Conservation (phyloP, 2,888 invertebrate species). For the Lomographa bimaculata region DNA sequence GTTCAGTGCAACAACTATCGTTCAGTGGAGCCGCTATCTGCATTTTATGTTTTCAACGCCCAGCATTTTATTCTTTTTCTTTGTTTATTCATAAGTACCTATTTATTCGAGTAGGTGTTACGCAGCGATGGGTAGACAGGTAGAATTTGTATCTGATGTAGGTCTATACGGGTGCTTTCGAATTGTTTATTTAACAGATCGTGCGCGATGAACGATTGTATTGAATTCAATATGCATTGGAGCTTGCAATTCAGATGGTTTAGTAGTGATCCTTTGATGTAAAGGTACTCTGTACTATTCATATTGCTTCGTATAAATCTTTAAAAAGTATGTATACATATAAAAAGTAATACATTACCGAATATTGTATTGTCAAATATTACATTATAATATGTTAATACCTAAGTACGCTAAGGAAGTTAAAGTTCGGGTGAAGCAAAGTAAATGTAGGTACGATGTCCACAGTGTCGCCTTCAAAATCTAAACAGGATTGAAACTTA, state of each 20-base stretch:
- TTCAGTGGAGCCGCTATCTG: conserved; percentile 67
- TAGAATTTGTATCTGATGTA: conserved; percentile 35
- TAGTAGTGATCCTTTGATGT: conserved; percentile 25
- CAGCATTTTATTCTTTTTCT: conserved; percentile 61
- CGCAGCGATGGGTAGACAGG: conserved; percentile 21
- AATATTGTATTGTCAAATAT: too few relatives aligned
- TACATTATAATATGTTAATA: too few relatives aligned
- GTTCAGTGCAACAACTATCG: conserved; percentile 61
- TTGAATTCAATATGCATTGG: conserved; percentile 50
- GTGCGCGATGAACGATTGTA: conserved; percentile 47
- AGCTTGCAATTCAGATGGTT: conserved; percentile 33
- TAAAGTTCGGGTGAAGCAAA: not conserved
- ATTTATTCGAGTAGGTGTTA: conserved; percentile 32
- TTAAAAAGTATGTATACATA: not conserved
- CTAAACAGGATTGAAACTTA: conserved; percentile 65
- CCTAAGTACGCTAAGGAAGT: too few relatives aligned
- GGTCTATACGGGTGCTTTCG: conserved; percentile 43
- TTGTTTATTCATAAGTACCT: too few relatives aligned
- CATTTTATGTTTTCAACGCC: conserved; percentile 69
- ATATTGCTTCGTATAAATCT: conserved; percentile 1
- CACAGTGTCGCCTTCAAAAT: conserved; percentile 43
- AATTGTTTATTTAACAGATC: conserved; percentile 61
- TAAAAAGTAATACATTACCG: too few relatives aligned
- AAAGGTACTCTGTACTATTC: not conserved
- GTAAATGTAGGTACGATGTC: conserved; percentile 38